These are phyloP conservation scores for Poecilia gillii DNA, from an alignment of 2,797 vertebrate species.

Conservation along the genomic window DNA sequence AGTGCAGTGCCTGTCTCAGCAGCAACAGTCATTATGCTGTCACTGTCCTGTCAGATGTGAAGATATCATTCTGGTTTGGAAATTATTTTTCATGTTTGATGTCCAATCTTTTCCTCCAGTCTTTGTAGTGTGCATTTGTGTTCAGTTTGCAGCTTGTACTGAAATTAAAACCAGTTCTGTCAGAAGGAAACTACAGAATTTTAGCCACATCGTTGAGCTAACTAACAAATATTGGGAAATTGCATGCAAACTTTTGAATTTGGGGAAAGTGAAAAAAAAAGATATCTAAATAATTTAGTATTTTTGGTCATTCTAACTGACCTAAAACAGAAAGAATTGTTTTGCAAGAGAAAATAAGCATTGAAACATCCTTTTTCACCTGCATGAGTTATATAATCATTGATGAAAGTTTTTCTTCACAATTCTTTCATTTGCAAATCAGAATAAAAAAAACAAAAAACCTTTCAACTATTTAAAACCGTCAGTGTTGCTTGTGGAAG, in stretches of 20 bases:
- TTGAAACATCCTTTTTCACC: background rate
- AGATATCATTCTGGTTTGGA: conserved; percentile 44
- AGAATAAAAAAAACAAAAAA: background rate
- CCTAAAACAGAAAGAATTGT: background rate
- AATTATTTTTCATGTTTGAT: conserved; percentile 40
- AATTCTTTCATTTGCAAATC: background rate
- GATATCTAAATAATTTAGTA: background rate
- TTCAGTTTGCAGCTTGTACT: conserved; percentile 17
- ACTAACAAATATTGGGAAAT: background rate
- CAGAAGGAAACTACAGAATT: background rate
- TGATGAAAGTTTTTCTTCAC: background rate
- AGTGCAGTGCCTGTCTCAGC: conserved; percentile 47
- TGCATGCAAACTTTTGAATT: background rate
- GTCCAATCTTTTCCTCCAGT: conserved; percentile 8
- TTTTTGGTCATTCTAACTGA: background rate
- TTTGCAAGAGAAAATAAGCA: background rate
- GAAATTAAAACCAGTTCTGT: conserved; percentile 13
- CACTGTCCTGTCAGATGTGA: conserved; percentile 52
- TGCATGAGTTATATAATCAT: background rate
- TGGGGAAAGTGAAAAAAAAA: no score
- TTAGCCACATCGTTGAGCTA: background rate
- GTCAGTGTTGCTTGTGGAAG: background rate
- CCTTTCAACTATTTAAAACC: background rate
- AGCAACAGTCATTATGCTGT: conserved; percentile 63
- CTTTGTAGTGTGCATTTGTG: conserved; percentile 33